Evolutionary conservation across 92 coral and sea anemone species (phyloP), one percentile per base, ranked within the genome.

Genomic region (Heliopora coerulea): DNA sequence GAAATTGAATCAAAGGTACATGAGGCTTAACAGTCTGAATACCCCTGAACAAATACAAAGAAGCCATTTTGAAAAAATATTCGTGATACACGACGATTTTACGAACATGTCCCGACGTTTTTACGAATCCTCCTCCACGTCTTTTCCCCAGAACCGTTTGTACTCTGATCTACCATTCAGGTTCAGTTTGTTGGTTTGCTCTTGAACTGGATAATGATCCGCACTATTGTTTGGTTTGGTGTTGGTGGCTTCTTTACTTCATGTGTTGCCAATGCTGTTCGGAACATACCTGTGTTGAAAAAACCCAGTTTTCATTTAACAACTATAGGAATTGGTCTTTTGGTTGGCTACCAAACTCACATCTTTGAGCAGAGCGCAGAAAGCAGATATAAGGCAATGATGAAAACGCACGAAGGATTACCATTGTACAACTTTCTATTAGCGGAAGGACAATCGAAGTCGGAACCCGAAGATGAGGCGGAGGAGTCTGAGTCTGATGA

Each of bases 221-320:
- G 95, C 46, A 93, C 98, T 49, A 86, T 93, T 65, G 83, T 93
- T 30, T 93, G 88, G 80, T 93, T 93, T 82, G 98, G 95, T 39
- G 91, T 86, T 66, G 98, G 96, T 17, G 98, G 98, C 23, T 83
- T 93, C 46, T 93, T 93, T 80, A 88, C 98, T 29, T 88, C 98
- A 20, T 83, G 96, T 74, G 90, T 90, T 79, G 87, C 95, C 31
- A 93, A 93, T 80, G 59, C 85, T 54, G 93, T 88, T 65, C 87
- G 98, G 46, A 80, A 96, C 32, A 78, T 87, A 48, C 98, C 98
- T 12, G 83, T 81, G 89, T 85, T 89, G 86, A 93, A 96, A 83
- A 87, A 82, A 56, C 99, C 99, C 34, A 80, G 86, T 67, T 79
- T 90, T 62, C 99, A 95, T 68, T 74, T 86, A 20, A 78, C 86